Evolutionary conservation across 2,113 vertebrate genomes (phyloP).

Genomic region (Psephotus haematonotus): DNA sequence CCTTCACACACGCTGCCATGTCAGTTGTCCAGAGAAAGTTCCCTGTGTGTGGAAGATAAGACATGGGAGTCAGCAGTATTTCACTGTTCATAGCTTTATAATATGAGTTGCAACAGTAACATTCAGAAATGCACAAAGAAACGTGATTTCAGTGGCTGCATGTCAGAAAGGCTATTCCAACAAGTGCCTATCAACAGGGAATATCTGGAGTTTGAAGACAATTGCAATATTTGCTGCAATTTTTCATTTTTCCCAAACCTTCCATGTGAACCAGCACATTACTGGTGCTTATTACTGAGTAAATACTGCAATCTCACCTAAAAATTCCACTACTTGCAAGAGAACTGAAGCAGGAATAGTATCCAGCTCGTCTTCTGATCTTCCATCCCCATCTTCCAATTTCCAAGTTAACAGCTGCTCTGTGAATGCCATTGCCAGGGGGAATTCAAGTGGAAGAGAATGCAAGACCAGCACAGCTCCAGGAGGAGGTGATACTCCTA

Average conservation of each 20-base stretch:
- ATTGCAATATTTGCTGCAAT: neutral
- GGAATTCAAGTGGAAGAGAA: conserved; percentile 95
- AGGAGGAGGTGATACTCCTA: conserved; percentile 94
- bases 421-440: conserved; percentile 93
- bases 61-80: neutral
- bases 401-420: conserved; percentile 95
- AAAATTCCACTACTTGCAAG: conserved; percentile 91
- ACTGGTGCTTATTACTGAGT: neutral
- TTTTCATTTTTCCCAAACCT: neutral
- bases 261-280: neutral
- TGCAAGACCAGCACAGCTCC: conserved; percentile 91
- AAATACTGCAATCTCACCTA: conserved; percentile 78
- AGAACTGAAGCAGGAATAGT: conserved; percentile 89
- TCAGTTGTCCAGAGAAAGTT: conserved; percentile 96
- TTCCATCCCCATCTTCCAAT: conserved; percentile 82
- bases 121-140: neutral
- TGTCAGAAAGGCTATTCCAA: neutral
- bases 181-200: neutral
- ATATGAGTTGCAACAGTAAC: neutral
- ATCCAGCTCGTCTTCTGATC: conserved; percentile 89
- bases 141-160: rapidly evolving
- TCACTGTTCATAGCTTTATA: neutral
- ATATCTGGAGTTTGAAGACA: neutral
- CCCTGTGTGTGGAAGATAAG: conserved; percentile 70
- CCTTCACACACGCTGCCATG: conserved; percentile 91